Conservation (phyloP, 2,888 invertebrate species). For the Drosophila histrio region DNA sequence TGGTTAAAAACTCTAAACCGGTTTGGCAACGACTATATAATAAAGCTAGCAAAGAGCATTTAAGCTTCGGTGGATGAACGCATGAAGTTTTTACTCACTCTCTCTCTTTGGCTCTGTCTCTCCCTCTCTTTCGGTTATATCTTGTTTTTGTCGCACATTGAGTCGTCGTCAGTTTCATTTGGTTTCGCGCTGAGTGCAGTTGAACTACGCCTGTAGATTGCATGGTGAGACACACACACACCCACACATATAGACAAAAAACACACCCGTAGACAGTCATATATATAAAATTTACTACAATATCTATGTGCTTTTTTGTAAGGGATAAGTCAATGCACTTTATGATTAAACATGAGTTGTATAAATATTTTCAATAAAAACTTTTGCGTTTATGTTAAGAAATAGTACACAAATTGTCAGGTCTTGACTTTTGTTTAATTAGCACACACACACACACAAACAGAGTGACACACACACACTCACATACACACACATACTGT, state of each 20-base stretch:
- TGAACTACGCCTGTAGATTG: conserved; percentile 40
- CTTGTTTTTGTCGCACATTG: conserved; percentile 30
- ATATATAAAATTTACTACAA: conserved; percentile 26
- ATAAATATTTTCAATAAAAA: conserved; percentile 26
- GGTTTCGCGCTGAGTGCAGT: conserved; percentile 68
- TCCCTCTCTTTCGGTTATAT: conserved; percentile 20
- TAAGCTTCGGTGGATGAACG: conserved; percentile 1
- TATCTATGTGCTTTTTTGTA: conserved; percentile 22
- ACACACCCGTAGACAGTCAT: not conserved
- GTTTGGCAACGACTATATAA: not conserved
- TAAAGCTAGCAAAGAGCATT: conserved; percentile 41
- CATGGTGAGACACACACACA: conserved; percentile 30
- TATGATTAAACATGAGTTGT: conserved; percentile 3
- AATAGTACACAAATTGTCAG: not conserved
- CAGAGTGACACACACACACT: conserved; percentile 1
- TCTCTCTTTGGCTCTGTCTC: not conserved
- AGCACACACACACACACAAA: conserved; percentile 42
- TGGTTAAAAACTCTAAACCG: conserved; percentile 13
- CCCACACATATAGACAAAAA: conserved; percentile 5
- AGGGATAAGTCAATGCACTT: conserved; percentile 61
- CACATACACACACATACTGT: conserved; percentile 9
- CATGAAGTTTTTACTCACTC: not conserved
- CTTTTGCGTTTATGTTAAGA: conserved; percentile 22
- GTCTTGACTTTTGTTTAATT: conserved; percentile 54
- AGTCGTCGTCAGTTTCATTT: conserved; percentile 65